phyloP scores from a whole-genome alignment of 2,888 invertebrate genomes.

The Sinhomidia bicolor region DNA sequence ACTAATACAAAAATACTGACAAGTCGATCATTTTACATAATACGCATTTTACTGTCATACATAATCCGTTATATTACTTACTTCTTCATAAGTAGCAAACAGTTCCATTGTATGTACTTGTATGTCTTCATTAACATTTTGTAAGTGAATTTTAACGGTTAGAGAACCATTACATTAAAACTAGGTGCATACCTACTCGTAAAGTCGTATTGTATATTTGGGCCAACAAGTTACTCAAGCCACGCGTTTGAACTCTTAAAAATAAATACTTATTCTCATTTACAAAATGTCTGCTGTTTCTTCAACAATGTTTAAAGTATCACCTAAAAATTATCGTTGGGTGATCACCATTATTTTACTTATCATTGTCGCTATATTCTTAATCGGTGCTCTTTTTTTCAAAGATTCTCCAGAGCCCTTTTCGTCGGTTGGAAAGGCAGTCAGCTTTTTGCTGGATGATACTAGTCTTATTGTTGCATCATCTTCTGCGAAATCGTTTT shows the following conservation, averaged over 20 bases:
- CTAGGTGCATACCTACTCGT: too few relatives aligned
- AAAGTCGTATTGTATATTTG: too few relatives aligned
- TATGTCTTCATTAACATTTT: too few relatives aligned
- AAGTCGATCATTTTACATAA: background rate
- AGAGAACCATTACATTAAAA: too few relatives aligned
- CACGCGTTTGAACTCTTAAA: background rate
- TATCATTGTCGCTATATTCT: background rate
- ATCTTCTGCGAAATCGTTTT: background rate
- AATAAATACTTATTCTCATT: background rate
- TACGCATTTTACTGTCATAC: background rate
- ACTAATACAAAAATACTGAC: too few relatives aligned
- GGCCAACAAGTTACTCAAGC: too few relatives aligned
- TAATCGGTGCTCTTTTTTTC: background rate
- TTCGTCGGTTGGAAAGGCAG: background rate
- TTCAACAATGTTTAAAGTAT: background rate
- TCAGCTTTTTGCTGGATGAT: background rate
- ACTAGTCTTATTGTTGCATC: background rate
- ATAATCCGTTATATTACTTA: background rate
- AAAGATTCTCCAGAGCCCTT: background rate
- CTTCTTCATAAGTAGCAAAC: too few relatives aligned
- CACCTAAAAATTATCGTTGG: background rate
- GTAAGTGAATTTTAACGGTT: too few relatives aligned
- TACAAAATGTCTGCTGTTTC: background rate
- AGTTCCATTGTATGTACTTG: too few relatives aligned
- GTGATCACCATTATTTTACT: background rate